A percentile compares a stretch with the other conserved stretches of the same genome.
Conservation (phyloP, 2,888 invertebrate genomes). For the Nomada ferruginata region DNA sequence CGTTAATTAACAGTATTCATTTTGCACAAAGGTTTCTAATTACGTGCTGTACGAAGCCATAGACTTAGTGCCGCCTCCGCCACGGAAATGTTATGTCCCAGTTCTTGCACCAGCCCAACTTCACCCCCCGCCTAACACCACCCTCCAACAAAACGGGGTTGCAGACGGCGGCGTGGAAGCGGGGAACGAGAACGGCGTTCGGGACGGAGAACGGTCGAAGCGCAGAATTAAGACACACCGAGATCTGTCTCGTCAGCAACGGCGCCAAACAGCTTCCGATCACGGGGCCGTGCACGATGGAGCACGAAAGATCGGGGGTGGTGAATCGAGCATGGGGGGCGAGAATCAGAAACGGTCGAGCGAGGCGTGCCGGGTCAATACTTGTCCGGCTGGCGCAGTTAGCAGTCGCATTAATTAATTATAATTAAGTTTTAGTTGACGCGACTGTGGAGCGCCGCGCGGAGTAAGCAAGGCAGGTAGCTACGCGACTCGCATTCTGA, state of each 20-base stretch:
- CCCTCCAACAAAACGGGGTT: neutral
- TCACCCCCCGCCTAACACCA: neutral
- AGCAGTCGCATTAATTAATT: conserved; percentile 92
- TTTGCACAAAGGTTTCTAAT: conserved; percentile 87
- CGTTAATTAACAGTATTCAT: conserved; percentile 87
- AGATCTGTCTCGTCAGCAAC: conserved; percentile 55
- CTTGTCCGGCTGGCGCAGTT: conserved; percentile 80
- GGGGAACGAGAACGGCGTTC: neutral
- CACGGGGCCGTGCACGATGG: neutral
- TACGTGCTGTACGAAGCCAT: conserved; percentile 81
- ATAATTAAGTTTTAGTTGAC: conserved; percentile 94
- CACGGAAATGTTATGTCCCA: conserved; percentile 78
- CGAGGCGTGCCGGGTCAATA: conserved; percentile 75
- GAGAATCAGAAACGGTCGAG: conserved; percentile 62
- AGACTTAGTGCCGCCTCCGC: conserved; percentile 76
- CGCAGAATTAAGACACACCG: conserved; percentile 55
- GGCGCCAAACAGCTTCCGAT: conserved; percentile 17
- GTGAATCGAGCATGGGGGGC: conserved; percentile 10
- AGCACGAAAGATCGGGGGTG: conserved; percentile 31
- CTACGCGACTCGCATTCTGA: conserved; percentile 83
- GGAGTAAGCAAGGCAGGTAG: conserved; percentile 83
- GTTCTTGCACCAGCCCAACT: conserved; percentile 25
- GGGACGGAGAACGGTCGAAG: conserved; percentile 37
- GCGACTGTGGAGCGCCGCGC: conserved; percentile 85
- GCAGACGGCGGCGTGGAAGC: neutral